Evolutionary conservation across 2,113 vertebrate species (phyloP).

Genomic region (Motacilla alba): DNA sequence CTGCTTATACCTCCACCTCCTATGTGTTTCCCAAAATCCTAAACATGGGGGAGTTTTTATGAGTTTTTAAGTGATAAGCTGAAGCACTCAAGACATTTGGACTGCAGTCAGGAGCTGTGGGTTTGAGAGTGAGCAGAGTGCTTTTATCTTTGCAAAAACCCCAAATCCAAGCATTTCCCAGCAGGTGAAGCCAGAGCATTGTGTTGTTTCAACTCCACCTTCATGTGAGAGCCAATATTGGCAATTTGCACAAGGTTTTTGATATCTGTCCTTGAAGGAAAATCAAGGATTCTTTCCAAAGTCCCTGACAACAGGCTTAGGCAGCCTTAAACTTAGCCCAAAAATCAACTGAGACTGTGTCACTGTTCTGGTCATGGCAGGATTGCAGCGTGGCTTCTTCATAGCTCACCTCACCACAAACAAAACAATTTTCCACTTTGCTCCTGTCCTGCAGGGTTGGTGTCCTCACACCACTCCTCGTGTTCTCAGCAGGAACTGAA

Average conservation of each 20-base stretch:
- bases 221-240: background rate
- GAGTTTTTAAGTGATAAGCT: background rate
- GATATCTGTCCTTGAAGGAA: background rate
- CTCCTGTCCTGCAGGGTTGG: background rate
- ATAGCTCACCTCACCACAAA: background rate
- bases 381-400: background rate
- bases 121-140: background rate
- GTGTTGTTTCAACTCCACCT: background rate
- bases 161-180: background rate
- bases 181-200: background rate
- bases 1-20: background rate
- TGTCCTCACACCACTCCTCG: background rate
- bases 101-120: background rate
- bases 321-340: background rate
- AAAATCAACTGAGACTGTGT: rapidly evolving
- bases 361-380: background rate
- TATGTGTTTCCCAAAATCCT: background rate
- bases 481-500: background rate
- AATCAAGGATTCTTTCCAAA: background rate
- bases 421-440: background rate
- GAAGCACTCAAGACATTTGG: background rate
- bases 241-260: background rate
- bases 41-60: background rate
- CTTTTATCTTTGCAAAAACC: background rate
- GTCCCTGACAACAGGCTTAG: background rate